Percentiles rank a stretch among this genome's conserved stretches.
Conservation (phyloP, 2,888 invertebrate genomes). For the Amiota minor region DNA sequence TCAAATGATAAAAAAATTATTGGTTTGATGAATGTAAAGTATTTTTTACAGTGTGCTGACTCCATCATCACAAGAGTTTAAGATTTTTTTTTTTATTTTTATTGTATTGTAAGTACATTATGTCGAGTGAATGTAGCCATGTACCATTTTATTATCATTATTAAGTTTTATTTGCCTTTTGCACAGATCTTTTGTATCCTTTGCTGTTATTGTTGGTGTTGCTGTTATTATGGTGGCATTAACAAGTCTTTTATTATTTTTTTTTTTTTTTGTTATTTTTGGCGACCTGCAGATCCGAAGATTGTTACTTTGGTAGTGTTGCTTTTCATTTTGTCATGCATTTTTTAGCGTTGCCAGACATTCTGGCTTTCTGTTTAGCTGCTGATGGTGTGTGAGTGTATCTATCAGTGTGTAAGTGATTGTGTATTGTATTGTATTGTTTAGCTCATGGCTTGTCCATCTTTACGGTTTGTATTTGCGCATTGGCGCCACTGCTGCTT, state of each 20-base stretch:
- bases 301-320: constrained; percentile 21
- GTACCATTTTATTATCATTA: constrained; percentile 23
- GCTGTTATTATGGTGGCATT: no score
- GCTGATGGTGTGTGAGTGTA: constrained; percentile 1
- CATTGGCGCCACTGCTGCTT: constrained; percentile 60
- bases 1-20: no score
- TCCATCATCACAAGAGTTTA: no score
- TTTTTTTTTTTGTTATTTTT: neutral
- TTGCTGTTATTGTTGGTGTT: neutral
- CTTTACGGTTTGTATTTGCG: constrained; percentile 4
- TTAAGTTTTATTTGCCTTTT: constrained; percentile 20
- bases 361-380: constrained; percentile 53
- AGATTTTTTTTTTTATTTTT: no score
- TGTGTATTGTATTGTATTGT: neutral
- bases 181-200: neutral
- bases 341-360: constrained; percentile 64
- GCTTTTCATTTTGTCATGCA: constrained; percentile 28
- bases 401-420: neutral
- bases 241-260: neutral
- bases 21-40: no score
- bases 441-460: neutral
- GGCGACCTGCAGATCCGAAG: constrained; percentile 12
- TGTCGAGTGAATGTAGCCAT: constrained; percentile 4
- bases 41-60: no score
- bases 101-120: no score